Percentiles rank a stretch among this genome's conserved stretches.
Evolutionary conservation across 2,888 invertebrate genomes (phyloP).

Genomic region (Callyntrura sp.): DNA sequence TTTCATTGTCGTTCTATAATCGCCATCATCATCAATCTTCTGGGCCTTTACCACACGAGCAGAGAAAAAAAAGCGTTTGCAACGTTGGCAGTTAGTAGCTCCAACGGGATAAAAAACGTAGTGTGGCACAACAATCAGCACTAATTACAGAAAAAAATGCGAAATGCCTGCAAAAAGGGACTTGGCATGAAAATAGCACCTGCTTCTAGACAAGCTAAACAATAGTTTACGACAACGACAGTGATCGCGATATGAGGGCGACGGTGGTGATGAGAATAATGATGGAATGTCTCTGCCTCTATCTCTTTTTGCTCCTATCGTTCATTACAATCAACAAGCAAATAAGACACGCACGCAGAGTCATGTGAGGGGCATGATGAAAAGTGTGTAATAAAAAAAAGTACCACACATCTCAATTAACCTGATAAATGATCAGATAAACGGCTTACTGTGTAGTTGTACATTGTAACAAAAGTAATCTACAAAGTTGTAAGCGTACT

Average conservation of each 20-base stretch:
- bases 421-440: constrained; percentile 35
- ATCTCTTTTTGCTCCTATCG: background rate
- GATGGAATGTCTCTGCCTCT: background rate
- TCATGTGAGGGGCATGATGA: constrained; percentile 7
- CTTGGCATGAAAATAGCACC: background rate
- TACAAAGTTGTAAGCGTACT: background rate
- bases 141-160: constrained; percentile 69
- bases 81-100: too few species aligned
- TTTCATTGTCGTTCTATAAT: background rate
- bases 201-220: background rate
- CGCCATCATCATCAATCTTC: constrained; percentile 1
- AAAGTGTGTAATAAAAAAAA: constrained; percentile 59
- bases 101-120: constrained; percentile 20
- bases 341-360: constrained; percentile 17
- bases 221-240: background rate
- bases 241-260: background rate
- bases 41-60: background rate
- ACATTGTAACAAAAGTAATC: background rate
- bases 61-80: background rate
- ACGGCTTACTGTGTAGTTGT: background rate
- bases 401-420: constrained; percentile 72
- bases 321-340: constrained; percentile 53
- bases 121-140: constrained; percentile 58
- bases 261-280: background rate
- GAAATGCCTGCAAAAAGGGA: constrained; percentile 3